Evolutionary conservation across 2,888 invertebrate species (phyloP), one percentile per base, ranked within the genome.

Genomic region (Drosophila hamatofila): DNA sequence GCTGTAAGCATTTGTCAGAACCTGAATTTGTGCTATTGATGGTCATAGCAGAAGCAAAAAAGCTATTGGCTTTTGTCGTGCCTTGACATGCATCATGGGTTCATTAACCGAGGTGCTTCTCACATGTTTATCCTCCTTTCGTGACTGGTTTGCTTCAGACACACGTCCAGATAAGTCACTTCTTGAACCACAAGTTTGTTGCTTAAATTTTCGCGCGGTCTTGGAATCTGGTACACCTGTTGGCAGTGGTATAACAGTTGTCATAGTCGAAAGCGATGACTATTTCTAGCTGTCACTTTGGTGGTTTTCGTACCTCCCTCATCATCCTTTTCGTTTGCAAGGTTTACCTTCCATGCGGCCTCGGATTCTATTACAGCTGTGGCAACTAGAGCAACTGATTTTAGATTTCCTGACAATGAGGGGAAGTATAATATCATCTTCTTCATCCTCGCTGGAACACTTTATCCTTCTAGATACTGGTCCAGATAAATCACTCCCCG

Each of bases 21-120:
- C 51, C 51, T 18, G 33, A 51, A 51, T 51, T 51, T 51, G 4
- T 12, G 8, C 14, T 51, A 21, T 16, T 51, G 14, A 51, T 39
- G 27, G 5, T 18, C 2, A 14, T 18, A 41, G 11, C 21, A 9
- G 27, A 33, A 33, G 51, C 3, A 33, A 14, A 8, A 8, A 14
- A 27, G 25, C 16, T n/a, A 18, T 25, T 8, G 14, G 1, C 8
- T 12, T 12, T 12, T 12, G 14, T 42, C 6, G 21, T 21, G 14
- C 12, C 6, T 14, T 11, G 21, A 18, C 42, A 23, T 14, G 2
- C 3, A 23, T 3, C 7, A 44, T 23, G 11, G 30, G 30, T 11
- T 30, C 11, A 9, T 30, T 30, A 11, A 11, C 11, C 30, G 30
- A 30, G 30, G 3, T 2, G 3, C 30, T 30, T 11, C 30, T 11